These are phyloP conservation scores for Conus betulinus DNA, from an alignment of 1,140 invertebrate genomes.

Conservation along the genomic window DNA sequence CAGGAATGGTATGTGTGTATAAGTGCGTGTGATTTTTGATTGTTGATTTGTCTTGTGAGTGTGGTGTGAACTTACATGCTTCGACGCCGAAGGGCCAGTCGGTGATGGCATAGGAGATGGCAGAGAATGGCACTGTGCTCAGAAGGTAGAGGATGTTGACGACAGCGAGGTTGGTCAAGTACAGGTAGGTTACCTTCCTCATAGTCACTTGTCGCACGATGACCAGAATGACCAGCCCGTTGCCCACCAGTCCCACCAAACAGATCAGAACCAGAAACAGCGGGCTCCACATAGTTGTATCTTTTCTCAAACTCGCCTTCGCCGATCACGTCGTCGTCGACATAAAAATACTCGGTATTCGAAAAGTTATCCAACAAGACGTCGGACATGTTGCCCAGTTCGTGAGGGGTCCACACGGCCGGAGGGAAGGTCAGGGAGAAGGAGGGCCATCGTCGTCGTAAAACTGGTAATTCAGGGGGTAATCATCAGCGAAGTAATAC, in stretches of 20 bases:
- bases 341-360: background rate
- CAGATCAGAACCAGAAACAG: slow-evolving; percentile 89
- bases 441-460: background rate
- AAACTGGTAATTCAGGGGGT: background rate
- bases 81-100: slow-evolving; percentile 91
- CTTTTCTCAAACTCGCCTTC: background rate
- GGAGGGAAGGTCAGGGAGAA: background rate
- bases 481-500: background rate
- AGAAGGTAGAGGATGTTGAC: slow-evolving; percentile 95
- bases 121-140: slow-evolving; percentile 88
- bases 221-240: slow-evolving; percentile 86
- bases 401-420: background rate
- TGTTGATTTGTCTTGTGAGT: background rate
- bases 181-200: slow-evolving; percentile 92
- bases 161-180: slow-evolving; percentile 88
- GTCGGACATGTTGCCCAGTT: background rate
- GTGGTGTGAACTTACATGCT: slow-evolving; percentile 81
- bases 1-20: too few species aligned
- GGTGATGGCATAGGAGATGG: slow-evolving; percentile 45
- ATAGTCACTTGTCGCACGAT: slow-evolving; percentile 90
- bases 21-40: too few species aligned
- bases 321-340: background rate
- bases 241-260: slow-evolving; percentile 89
- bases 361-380: background rate
- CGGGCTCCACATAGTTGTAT: slow-evolving; percentile 80